Evolutionary conservation across 2,888 invertebrate genomes (phyloP), one percentile per base, ranked within the genome.

Genomic region (Drosophila tanythrix): DNA sequence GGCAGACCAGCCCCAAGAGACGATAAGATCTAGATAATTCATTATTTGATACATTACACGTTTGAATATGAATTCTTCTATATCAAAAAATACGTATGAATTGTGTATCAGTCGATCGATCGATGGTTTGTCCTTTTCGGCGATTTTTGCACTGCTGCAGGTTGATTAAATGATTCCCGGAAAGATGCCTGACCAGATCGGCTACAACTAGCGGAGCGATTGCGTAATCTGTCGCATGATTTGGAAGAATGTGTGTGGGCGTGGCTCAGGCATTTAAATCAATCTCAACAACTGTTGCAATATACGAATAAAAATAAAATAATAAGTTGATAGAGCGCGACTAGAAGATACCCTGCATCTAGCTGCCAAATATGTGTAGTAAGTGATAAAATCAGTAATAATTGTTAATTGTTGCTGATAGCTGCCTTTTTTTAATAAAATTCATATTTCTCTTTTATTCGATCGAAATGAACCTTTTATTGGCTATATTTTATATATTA

Each of bases 211-310:
- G 21, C 8, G 46, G 8, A 25, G 21, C 15, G 3, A 46, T 46
- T 25, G 46, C 46, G 46, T 46, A 46, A 46, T 46, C 46, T 15
- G 46, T 25, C 15, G 15, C 46, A 25, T 25, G 46, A 46, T 1
- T 25, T 15, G 21, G 21, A 15, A 15, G 46, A n/a, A 40, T 40
- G 40, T 40, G n/a, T 40, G 40, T 11, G 40, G 40, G 40, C 8
- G 40, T 46, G 46, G 8, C 46, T 25, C 21, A 25, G 25, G 46
- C 46, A 46, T 46, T 46, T 46, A 46, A 46, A 46, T 46, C 46
- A 46, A 46, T 46, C 46, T 15, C 46, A 46, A 25, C 46, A 46
- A 15, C 46, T 46, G 46, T 25, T 46, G 7, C 25, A 46, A 8
- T 4, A 46, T 15, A 25, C 21, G 21, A 25, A 15, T 18, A 3